Base-by-base conservation (phyloP, 2,113 vertebrate species). In the Podilymbus podiceps region DNA sequence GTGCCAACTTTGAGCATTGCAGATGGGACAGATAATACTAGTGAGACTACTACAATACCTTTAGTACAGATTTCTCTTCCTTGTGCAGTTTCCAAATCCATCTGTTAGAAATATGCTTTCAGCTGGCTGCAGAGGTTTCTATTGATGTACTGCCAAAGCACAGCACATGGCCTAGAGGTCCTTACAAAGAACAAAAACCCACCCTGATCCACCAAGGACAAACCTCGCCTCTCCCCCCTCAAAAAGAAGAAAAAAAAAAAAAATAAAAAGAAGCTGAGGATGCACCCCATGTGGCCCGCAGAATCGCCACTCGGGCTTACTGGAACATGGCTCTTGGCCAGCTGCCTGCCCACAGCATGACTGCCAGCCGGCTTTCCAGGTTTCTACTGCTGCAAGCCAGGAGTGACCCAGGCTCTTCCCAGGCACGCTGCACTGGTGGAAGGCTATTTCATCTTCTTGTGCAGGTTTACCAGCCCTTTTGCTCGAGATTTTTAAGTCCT, bases 81-180 rank as follows among this genome's bases (percentile, higher is more conserved):
- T 88, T 52, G 88, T 40, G 82, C 67, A 20, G 30, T 21, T 95
- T 96, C 94, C 95, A 95, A 73, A 95, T 12, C 79, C 96, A 97
- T 97, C 96, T 97, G 96, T 92, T 96, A 27, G 79, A 77, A 95
- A 93, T 88, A 15, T 66, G 90, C 94, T 92, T 74, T 50, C 95
- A 90, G 92, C 95, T 64, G 90, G 40, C 94, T 88, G 72, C 95
- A 84, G 88, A 84, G 89, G 44, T 92, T 94, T 85, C 90, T 12
- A 94, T 31, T 97, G 96, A 97, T 97, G 95, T 96, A 3, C 85
- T 95, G 95, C 96, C 96, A 97, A 88, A 53, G 92, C 79, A 20
- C 85, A 94, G 90, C 96, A 90, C 95, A 88, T 59, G 92, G 96
- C 92, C 92, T 80, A n/a, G 83, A 95, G 94, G 92, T 93, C 94